Evolutionary conservation across 2,888 invertebrate species (phyloP).

Genomic region (Nymphalis urticae): DNA sequence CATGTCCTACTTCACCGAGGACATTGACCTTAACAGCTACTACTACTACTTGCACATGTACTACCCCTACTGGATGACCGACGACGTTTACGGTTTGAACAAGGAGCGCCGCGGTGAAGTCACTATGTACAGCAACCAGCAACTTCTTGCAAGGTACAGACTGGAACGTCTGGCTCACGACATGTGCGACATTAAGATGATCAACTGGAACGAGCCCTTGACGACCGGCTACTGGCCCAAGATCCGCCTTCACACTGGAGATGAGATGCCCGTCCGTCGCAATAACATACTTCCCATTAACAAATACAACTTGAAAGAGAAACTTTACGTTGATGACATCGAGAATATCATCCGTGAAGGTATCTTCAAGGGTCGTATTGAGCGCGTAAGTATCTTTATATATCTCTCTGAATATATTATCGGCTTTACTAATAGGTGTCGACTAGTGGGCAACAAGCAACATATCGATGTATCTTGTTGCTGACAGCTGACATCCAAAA

Average conservation of each 20-base stretch:
- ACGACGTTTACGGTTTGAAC: slow-evolving; percentile 72
- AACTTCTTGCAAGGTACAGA: slow-evolving; percentile 82
- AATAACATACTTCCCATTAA: slow-evolving; percentile 62
- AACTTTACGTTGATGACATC: slow-evolving; percentile 61
- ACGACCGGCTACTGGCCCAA: slow-evolving; percentile 82
- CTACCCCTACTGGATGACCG: slow-evolving; percentile 86
- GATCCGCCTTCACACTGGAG: slow-evolving; percentile 79
- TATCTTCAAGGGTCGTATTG: slow-evolving; percentile 63
- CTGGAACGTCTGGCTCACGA: slow-evolving; percentile 75
- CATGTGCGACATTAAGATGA: slow-evolving; percentile 74
- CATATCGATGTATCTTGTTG: no score
- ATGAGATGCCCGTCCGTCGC: slow-evolving; percentile 80
- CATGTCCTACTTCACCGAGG: slow-evolving; percentile 88
- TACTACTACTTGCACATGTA: slow-evolving; percentile 85
- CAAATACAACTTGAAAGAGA: slow-evolving; percentile 57
- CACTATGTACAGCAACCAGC: slow-evolving; percentile 83
- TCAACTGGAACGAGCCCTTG: slow-evolving; percentile 70
- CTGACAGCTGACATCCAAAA: no score
- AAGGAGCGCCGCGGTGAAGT: slow-evolving; percentile 81
- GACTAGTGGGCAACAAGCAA: no score
- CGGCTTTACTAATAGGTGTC: no score
- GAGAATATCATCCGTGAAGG: slow-evolving; percentile 80
- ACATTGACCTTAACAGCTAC: slow-evolving; percentile 87
- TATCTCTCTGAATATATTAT: no score
- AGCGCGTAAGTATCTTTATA: slow-evolving; percentile 56